Evolutionary conservation across 2,113 vertebrate species (phyloP), one percentile per base, ranked within the genome.

Genomic region (Dromaius novaehollandiae): DNA sequence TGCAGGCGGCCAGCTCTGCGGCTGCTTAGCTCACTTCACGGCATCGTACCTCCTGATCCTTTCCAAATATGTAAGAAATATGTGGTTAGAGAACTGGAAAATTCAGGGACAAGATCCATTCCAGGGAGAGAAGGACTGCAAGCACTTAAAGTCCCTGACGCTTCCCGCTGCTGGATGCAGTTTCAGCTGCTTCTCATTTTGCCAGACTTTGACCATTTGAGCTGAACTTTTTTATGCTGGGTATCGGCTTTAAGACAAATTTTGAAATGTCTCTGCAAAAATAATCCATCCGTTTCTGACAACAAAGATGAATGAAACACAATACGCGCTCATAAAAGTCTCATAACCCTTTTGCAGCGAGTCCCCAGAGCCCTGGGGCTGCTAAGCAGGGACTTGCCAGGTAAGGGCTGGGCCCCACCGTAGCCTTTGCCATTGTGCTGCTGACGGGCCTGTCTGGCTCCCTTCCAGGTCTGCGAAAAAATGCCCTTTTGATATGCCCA

Each of bases 141-240:
- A 58, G 44, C 15, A 34, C 3, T 3, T n/a, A 22, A 81, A 42
- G 46, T 28, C 50, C 21, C 30, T 44, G 46, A 66, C 11, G 22
- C 34, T 83, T 83, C 44, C 58, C 44, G 10, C 20, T 50, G 36
- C 55, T 77, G 69, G 9, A 26, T 74, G 38, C 71, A 44, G 34
- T 64, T 93, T 78, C 48, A 91, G 48, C 66, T 88, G 70, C 77
- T 90, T 91, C 60, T 84, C 21, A 71, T 83, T 86, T 82, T 78
- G 36, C 50, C 34, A 53, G 61, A 61, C 25, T 66, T 77, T 12
- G 68, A 55, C 8, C 11, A 40, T 64, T 87, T 55, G 32, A n/a
- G 44, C 40, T 63, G n/a, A 84, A 50, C 13, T 11, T 21, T 42
- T 53, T 15, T 5, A 60, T 38, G 21, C 21, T 11, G 22, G 50